A percentile compares a stretch with the other conserved stretches of the same genome.
Conservation (phyloP, 2,888 invertebrate genomes). For the Nowickia ferox region DNA sequence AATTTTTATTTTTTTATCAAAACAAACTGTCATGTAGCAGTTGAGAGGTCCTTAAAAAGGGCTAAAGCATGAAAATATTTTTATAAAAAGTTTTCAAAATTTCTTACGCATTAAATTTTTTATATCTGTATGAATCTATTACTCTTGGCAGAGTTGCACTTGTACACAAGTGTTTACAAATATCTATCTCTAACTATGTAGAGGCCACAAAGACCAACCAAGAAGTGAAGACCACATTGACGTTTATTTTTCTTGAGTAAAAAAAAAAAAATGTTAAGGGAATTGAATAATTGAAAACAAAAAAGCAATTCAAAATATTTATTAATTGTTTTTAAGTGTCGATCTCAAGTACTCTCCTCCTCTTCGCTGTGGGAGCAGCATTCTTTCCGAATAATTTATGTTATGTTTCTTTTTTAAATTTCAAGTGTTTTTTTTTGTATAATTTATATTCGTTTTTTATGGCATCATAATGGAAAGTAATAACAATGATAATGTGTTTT, state of each 20-base stretch:
- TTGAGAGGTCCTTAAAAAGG: slow-evolving; percentile 7
- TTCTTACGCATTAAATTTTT: too few relatives aligned
- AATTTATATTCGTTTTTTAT: slow-evolving; percentile 10
- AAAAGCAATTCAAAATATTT: too few relatives aligned
- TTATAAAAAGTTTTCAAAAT: background rate
- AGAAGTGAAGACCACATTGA: background rate
- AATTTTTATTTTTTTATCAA: too few relatives aligned
- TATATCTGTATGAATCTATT: too few relatives aligned
- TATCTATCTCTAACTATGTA: slow-evolving; percentile 4
- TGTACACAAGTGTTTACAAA: slow-evolving; percentile 8
- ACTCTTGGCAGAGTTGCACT: slow-evolving; percentile 17
- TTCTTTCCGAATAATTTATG: background rate
- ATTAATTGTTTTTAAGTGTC: slow-evolving; percentile 9
- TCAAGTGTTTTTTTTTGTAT: slow-evolving; percentile 21
- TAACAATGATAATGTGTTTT: slow-evolving; percentile 2
- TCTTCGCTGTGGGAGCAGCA: background rate
- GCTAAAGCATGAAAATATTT: slow-evolving; percentile 6
- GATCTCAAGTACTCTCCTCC: background rate
- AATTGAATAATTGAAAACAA: background rate
- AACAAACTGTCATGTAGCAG: slow-evolving; percentile 16
- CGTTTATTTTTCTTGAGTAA: background rate
- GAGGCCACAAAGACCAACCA: background rate
- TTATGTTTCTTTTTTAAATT: background rate
- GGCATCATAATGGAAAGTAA: slow-evolving; percentile 30
- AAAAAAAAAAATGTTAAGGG: background rate